These are phyloP conservation scores for Vimba vimba DNA, from an alignment of 2,113 vertebrate genomes.

Conservation along the genomic window DNA sequence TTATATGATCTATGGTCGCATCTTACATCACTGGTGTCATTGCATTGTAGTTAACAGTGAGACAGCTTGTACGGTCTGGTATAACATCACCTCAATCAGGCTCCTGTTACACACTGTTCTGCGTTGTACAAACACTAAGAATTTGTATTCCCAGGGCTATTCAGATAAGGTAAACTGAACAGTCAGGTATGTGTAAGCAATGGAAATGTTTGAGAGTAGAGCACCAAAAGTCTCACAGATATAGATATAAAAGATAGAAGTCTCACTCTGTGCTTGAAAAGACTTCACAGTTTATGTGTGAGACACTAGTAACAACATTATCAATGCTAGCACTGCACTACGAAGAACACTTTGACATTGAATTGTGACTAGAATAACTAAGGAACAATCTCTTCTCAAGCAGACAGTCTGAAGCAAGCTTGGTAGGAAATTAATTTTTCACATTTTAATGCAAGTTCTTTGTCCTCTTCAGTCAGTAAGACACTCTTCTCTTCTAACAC, in stretches of 20 bases:
- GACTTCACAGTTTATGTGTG: neutral
- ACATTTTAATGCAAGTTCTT: slow-evolving; percentile 22
- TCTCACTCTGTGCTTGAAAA: neutral
- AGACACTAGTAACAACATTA: neutral
- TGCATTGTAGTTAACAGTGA: slow-evolving; percentile 13
- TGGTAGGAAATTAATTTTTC: slow-evolving; percentile 20
- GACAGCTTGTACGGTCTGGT: slow-evolving; percentile 23
- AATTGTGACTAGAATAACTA: neutral
- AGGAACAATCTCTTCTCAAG: neutral
- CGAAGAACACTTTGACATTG: neutral
- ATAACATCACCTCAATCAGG: slow-evolving; percentile 46
- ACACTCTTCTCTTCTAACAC: neutral
- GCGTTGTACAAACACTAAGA: neutral
- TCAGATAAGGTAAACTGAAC: slow-evolving; percentile 2
- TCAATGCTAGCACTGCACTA: neutral
- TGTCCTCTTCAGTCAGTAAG: neutral
- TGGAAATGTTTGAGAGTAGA: neutral
- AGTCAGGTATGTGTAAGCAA: neutral
- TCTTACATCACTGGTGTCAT: slow-evolving; percentile 33
- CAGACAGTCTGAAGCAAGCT: neutral
- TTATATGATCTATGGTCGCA: slow-evolving; percentile 34
- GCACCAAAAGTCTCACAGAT: neutral
- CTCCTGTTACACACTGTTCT: slow-evolving; percentile 25
- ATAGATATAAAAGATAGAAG: neutral
- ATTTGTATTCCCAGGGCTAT: neutral